These are phyloP conservation scores for Eumerus sabulonum DNA, from an alignment of 2,888 invertebrate species.

Conservation along the genomic window DNA sequence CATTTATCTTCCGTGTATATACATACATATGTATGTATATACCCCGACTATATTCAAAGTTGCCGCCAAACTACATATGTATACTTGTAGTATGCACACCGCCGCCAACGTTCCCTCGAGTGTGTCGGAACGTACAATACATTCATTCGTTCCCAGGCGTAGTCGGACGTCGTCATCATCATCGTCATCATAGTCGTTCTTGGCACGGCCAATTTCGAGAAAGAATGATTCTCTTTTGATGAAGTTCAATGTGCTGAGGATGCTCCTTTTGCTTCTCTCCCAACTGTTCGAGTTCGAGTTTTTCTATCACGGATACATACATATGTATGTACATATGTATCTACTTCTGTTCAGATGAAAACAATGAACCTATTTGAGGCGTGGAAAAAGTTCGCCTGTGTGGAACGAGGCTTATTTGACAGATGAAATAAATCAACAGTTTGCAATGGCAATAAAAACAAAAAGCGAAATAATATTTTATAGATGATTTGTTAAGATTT, in stretches of 20 bases:
- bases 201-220: slow-evolving; percentile 51
- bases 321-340: too few species aligned
- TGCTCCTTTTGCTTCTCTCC: slow-evolving; percentile 43
- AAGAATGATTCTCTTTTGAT: slow-evolving; percentile 66
- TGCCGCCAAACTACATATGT: slow-evolving; percentile 20
- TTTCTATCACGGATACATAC: too few species aligned
- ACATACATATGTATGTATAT: too few species aligned
- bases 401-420: slow-evolving; percentile 57
- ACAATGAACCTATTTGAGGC: slow-evolving; percentile 65
- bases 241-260: slow-evolving; percentile 63
- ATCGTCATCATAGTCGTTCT: not conserved
- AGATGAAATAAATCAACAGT: slow-evolving; percentile 68
- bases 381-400: slow-evolving; percentile 35
- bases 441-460: slow-evolving; percentile 51
- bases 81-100: too few species aligned
- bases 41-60: slow-evolving; percentile 49
- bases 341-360: slow-evolving; percentile 21
- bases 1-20: slow-evolving; percentile 42
- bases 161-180: slow-evolving; percentile 1
- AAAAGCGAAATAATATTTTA: slow-evolving; percentile 27
- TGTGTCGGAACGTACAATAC: too few species aligned
- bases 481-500: slow-evolving; percentile 34
- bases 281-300: too few species aligned
- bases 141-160: slow-evolving; percentile 8
- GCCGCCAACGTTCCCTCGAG: too few species aligned